A percentile compares a stretch with the other conserved stretches of the same genome.
Evolutionary conservation across 2,113 vertebrate genomes (phyloP).

Genomic region (Sapajus apella): DNA sequence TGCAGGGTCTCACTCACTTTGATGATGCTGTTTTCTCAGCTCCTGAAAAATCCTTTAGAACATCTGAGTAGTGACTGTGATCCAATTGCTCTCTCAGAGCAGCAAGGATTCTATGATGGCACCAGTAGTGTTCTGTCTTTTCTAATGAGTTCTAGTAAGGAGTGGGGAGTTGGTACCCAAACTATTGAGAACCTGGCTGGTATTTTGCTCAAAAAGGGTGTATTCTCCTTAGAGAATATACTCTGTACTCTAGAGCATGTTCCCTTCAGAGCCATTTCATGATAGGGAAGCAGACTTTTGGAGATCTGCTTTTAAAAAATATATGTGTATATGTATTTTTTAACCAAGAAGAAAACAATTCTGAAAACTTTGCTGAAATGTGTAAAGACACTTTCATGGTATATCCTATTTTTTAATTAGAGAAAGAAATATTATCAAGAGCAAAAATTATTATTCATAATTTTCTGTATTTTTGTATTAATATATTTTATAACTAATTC

Average conservation of each 20-base stretch:
- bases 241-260: not conserved
- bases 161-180: slow-evolving; percentile 38
- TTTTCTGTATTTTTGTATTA: not conserved
- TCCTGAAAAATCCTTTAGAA: slow-evolving; percentile 64
- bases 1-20: slow-evolving; percentile 47
- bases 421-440: not conserved
- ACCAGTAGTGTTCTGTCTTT: not conserved
- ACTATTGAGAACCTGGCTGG: slow-evolving; percentile 55
- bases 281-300: not conserved
- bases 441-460: not conserved
- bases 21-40: slow-evolving; percentile 64
- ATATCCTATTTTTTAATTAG: not conserved
- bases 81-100: slow-evolving; percentile 49
- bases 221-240: slow-evolving; percentile 21
- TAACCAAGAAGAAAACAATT: slow-evolving; percentile 6
- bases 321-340: not conserved
- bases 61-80: slow-evolving; percentile 62
- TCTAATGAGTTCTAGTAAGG: slow-evolving; percentile 58
- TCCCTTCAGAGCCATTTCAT: slow-evolving; percentile 22
- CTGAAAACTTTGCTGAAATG: not conserved
- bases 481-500: not conserved
- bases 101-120: slow-evolving; percentile 20
- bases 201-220: slow-evolving; percentile 39
- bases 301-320: not conserved
- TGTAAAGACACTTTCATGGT: not conserved